Conservation (phyloP, 2,888 invertebrate species). For the Lacanobia oleracea region DNA sequence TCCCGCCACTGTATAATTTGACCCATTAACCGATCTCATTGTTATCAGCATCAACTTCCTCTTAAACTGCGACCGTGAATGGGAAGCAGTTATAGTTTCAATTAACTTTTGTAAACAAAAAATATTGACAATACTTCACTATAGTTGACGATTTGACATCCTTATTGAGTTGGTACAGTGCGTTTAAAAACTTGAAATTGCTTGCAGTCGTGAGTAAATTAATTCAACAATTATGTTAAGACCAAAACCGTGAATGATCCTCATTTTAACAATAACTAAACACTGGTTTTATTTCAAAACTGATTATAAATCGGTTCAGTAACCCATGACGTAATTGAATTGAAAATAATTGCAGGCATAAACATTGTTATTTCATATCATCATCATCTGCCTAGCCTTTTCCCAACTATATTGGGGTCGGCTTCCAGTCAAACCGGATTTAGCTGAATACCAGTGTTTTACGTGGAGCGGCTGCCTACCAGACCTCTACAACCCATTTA, state of each 20-base stretch:
- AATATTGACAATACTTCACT: slow-evolving; percentile 25
- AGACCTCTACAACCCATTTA: no score
- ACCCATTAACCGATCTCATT: slow-evolving; percentile 47
- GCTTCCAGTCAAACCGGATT: no score
- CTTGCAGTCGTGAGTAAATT: background rate
- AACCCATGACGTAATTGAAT: background rate
- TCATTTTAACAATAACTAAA: background rate
- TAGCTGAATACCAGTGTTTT: no score
- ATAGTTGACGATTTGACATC: slow-evolving; percentile 24
- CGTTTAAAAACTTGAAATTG: slow-evolving; percentile 1
- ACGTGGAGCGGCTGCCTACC: no score
- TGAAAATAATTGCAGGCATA: background rate
- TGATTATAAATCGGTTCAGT: background rate
- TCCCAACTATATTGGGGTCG: no score
- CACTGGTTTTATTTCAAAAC: background rate
- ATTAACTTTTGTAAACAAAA: slow-evolving; percentile 41
- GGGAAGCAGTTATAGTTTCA: slow-evolving; percentile 40
- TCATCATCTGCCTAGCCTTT: no score
- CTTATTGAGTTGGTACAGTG: slow-evolving; percentile 29
- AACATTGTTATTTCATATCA: background rate
- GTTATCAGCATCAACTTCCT: slow-evolving; percentile 56
- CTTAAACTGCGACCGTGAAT: slow-evolving; percentile 37
- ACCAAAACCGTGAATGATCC: background rate
- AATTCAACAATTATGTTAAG: no score
- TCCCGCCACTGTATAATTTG: slow-evolving; percentile 16